A percentile compares a stretch with the other conserved stretches of the same genome.
Conservation (phyloP, 1,140 invertebrate genomes). For the Paramacrobiotus metropolitanus region DNA sequence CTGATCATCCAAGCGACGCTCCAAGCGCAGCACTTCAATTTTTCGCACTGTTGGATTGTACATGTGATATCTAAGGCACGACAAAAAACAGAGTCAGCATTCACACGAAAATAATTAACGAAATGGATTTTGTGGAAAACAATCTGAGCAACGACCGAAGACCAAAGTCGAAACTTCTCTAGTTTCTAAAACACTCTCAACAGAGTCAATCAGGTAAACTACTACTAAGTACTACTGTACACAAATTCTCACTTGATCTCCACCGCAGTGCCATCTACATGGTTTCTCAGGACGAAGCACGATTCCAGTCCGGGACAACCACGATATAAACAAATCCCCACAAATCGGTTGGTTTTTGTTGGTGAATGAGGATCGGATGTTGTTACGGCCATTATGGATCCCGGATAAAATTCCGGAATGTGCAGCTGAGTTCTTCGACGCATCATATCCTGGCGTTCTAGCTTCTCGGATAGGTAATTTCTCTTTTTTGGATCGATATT, state of each 20-base stretch:
- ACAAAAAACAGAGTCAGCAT: too few species aligned
- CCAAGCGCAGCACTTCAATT: conserved; percentile 67
- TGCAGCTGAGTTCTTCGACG: conserved; percentile 50
- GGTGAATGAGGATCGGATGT: conserved; percentile 61
- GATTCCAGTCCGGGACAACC: conserved; percentile 50
- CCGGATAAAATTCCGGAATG: conserved; percentile 94
- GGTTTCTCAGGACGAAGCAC: conserved; percentile 67
- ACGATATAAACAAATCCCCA: conserved; percentile 83
- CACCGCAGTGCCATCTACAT: conserved; percentile 60
- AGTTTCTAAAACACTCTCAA: too few species aligned
- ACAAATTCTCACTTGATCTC: conserved; percentile 67
- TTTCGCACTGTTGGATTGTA: conserved; percentile 78
- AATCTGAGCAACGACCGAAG: too few species aligned
- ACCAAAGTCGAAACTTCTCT: too few species aligned
- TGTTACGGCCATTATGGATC: conserved; percentile 73
- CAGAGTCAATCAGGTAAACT: too few species aligned
- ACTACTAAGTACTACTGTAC: too few species aligned
- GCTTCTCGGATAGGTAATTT: conserved; percentile 55
- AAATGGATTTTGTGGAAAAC: too few species aligned
- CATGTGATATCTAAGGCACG: too few species aligned
- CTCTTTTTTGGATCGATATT: conserved; percentile 49
- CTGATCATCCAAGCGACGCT: conserved; percentile 75
- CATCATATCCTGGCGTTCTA: conserved; percentile 81
- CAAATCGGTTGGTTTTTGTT: conserved; percentile 62
- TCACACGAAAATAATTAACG: too few species aligned